These are phyloP conservation scores for Neodiprion pinetum DNA, from an alignment of 1,140 invertebrate species.

Conservation along the genomic window DNA sequence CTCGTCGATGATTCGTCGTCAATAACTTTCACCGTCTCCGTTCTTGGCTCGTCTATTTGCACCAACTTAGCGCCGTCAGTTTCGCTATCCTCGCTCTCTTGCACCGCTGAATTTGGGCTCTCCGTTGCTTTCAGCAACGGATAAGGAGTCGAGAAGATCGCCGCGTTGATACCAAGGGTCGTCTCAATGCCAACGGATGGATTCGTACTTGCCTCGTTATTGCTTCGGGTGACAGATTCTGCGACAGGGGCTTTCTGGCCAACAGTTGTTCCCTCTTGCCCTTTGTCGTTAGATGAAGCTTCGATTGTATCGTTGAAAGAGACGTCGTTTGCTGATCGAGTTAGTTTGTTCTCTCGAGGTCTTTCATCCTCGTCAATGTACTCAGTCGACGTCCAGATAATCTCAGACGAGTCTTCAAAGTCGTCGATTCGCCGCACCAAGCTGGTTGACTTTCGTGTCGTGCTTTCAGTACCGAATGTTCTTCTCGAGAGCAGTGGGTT, in stretches of 20 bases:
- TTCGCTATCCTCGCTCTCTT: not conserved
- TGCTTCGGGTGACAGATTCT: not conserved
- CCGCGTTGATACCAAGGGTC: not conserved
- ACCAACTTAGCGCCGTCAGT: not conserved
- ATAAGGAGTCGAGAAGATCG: not conserved
- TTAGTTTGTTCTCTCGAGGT: not conserved
- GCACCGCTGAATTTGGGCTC: not conserved
- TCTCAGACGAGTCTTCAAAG: slow-evolving; percentile 12
- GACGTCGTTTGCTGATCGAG: not conserved
- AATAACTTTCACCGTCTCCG: too few species aligned
- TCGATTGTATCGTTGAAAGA: not conserved
- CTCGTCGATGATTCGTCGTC: not conserved
- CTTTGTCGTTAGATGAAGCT: not conserved
- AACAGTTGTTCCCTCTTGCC: too few species aligned
- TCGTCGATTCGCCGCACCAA: slow-evolving; percentile 18
- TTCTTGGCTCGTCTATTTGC: not conserved
- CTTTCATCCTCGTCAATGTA: not conserved
- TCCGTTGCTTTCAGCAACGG: not conserved
- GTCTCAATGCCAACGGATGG: not conserved
- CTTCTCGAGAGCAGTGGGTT: slow-evolving; percentile 41
- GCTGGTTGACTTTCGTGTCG: slow-evolving; percentile 10
- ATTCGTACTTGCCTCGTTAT: not conserved
- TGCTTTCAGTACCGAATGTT: slow-evolving; percentile 12
- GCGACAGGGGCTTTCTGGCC: too few species aligned
- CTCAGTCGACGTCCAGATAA: slow-evolving; percentile 16